phyloP scores from a whole-genome alignment of 2,888 invertebrate genomes.

The Cosmia trapezina region DNA sequence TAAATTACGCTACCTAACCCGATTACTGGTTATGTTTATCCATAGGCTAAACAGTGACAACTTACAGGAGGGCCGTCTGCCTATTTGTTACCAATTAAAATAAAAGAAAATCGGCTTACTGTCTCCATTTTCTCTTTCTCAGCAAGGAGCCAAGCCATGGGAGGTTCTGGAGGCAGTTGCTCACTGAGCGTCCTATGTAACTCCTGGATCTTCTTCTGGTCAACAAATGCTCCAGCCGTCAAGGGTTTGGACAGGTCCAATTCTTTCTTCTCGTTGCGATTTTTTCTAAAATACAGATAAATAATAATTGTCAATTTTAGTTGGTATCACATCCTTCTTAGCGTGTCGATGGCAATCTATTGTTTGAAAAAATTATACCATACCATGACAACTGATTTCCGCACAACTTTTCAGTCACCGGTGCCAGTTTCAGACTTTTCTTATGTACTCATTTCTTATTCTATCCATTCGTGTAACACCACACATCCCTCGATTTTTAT shows the following conservation, averaged over 20 bases:
- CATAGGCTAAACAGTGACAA: background rate
- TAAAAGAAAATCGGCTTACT: conserved; percentile 64
- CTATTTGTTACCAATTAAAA: background rate
- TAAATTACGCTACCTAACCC: background rate
- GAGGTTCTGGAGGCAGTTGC: conserved; percentile 83
- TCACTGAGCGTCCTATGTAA: conserved; percentile 81
- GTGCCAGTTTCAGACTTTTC: no score
- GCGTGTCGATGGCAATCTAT: no score
- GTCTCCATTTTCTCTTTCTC: conserved; percentile 83
- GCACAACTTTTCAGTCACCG: no score
- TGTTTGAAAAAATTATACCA: no score
- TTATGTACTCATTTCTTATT: no score
- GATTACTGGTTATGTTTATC: background rate
- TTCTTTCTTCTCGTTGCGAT: conserved; percentile 90
- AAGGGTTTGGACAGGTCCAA: conserved; percentile 93
- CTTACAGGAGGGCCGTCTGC: background rate
- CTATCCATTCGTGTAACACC: no score
- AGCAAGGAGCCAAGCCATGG: conserved; percentile 82
- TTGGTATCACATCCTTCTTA: background rate
- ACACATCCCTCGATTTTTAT: no score
- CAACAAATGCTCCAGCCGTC: conserved; percentile 95
- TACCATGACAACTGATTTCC: no score
- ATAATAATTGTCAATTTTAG: background rate
- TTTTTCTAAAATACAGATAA: conserved; percentile 70
- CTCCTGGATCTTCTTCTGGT: conserved; percentile 91